Evolutionary conservation across 2,797 vertebrate genomes (phyloP), one percentile per base, ranked within the genome.

Genomic region (Pagetopsis macropterus): DNA sequence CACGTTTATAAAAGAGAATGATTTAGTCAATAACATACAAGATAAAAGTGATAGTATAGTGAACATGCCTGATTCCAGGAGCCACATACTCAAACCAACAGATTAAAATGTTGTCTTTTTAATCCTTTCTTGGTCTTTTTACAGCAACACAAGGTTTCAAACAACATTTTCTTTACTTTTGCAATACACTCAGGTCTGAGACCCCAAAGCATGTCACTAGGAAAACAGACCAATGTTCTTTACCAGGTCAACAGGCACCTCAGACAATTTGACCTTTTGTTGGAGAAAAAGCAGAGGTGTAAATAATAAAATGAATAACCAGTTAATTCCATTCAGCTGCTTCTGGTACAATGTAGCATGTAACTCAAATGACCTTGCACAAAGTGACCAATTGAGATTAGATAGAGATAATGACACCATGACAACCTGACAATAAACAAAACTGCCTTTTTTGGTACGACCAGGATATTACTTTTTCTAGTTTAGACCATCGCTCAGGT

Each of bases 311-410:
- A 49, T 19, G 5, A 56, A 15, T n/a, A 11, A n/a, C 10, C 10
- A 1, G 31, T n/a, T 50, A 51, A 58, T 65, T 65, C 40, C 45
- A 44, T 41, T 58, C 8, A 37, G 33, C 33, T 37, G 33, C 33
- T 43, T 9, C 8, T 23, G 46, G 4, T 51, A 33, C 8, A 31
- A 45, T 5, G 10, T 67, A 55, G 46, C 50, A 17, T 54, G 17
- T 27, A 27, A 21, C 21, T 8, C 17, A 23, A 52, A 79, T 52
- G 50, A 78, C 14, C 27, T 52, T 17, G 37, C 12, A 41, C 41
- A 44, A 16, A 40, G 51, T n/a, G 54, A 21, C 2, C 12, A 33
- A 19, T 40, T 37, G 52, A 21, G 17, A 12, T 62, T 43, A 54
- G 48, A 5, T 10, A 45, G 33, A 17, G n/a, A 14, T 40, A 9